Percentiles rank a stretch among this genome's conserved stretches.
phyloP scores from a whole-genome alignment of 1,140 invertebrate genomes.

The Neodiprion fabricii region DNA sequence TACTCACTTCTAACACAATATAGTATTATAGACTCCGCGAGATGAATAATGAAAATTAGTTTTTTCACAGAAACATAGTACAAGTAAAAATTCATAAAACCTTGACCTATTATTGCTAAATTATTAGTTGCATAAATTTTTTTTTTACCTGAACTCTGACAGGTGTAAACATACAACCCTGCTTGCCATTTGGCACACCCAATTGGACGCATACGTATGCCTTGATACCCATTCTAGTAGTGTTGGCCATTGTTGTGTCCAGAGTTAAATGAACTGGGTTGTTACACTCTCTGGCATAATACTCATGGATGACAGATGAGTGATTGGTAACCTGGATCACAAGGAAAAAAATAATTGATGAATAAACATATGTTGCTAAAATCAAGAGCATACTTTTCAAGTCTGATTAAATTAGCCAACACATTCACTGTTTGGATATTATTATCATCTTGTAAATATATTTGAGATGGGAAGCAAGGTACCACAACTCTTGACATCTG shows the following conservation, averaged over 20 bases:
- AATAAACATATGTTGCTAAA: neutral
- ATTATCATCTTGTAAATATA: conserved; percentile 16
- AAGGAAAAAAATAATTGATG: neutral
- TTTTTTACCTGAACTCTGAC: conserved; percentile 74
- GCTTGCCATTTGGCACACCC: conserved; percentile 85
- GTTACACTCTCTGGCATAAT: conserved; percentile 91
- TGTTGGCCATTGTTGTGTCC: conserved; percentile 84
- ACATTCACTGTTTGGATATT: neutral
- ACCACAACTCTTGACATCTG: neutral
- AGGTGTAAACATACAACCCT: conserved; percentile 96
- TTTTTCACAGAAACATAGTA: no score
- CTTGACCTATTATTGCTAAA: neutral
- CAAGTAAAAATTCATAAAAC: neutral
- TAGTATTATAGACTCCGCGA: no score
- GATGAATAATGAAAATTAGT: no score
- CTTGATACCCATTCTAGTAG: conserved; percentile 84
- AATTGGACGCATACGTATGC: conserved; percentile 80
- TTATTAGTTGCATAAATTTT: neutral
- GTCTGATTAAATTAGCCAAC: conserved; percentile 9
- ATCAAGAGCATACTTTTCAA: neutral
- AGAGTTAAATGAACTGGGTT: conserved; percentile 95
- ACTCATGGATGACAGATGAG: conserved; percentile 96
- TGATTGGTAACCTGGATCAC: conserved; percentile 83
- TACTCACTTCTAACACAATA: no score
- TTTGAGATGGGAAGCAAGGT: conserved; percentile 1